Percentiles rank a stretch among this genome's conserved stretches.
phyloP scores from a whole-genome alignment of 2,888 invertebrate genomes.

The Piscicola geometra region DNA sequence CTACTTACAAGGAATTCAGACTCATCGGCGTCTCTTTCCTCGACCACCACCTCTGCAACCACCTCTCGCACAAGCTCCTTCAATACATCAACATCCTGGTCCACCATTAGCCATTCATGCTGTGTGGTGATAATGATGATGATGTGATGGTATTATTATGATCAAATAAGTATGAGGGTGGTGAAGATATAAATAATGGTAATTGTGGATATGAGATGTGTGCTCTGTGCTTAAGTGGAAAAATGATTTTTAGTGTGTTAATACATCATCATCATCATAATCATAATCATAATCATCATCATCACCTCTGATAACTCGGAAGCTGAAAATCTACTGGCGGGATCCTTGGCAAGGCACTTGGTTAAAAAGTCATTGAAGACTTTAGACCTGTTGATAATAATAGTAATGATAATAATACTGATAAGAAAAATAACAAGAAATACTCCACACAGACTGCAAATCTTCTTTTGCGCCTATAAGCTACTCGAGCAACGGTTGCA shows the following conservation, averaged over 20 bases:
- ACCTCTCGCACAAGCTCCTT: not conserved
- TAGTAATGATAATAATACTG: too few relatives aligned
- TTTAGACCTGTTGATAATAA: slow-evolving; percentile 14
- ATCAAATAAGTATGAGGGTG: too few relatives aligned
- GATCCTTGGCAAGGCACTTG: slow-evolving; percentile 32
- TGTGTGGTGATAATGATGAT: not conserved
- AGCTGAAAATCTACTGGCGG: slow-evolving; percentile 17
- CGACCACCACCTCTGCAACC: slow-evolving; percentile 5
- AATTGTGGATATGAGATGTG: too few relatives aligned
- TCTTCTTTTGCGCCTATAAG: too few relatives aligned
- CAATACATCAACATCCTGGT: not conserved
- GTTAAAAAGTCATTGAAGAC: slow-evolving; percentile 32
- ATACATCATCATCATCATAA: too few relatives aligned
- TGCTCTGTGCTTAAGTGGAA: too few relatives aligned
- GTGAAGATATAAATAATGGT: too few relatives aligned
- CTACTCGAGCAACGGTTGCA: too few relatives aligned
- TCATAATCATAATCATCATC: not conserved
- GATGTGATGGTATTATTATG: too few relatives aligned
- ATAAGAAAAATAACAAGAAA: too few relatives aligned
- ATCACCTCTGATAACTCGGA: slow-evolving; percentile 27
- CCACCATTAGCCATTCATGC: not conserved
- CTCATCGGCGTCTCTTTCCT: not conserved
- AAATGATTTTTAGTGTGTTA: too few relatives aligned
- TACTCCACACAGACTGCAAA: too few relatives aligned
- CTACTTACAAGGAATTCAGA: not conserved